Base-by-base conservation (phyloP, 2,888 invertebrate species). In the Rhingia campestris region DNA sequence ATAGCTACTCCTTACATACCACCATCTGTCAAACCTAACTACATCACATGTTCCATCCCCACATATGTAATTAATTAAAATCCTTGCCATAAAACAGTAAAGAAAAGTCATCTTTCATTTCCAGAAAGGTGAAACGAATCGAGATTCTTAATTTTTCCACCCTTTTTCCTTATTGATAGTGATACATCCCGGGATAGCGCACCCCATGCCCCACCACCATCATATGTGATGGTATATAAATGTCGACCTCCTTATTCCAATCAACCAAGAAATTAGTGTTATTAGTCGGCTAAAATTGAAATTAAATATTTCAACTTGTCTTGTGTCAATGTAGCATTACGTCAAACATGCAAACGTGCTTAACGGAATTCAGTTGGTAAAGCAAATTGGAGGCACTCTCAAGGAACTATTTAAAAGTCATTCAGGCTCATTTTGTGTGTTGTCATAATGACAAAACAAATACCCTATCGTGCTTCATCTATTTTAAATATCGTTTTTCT, bases 401-500 rank as follows among this genome's bases (percentile, higher is more conserved):
- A 51, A 47, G 49, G 39, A 74, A 79, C 84, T 84, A 84, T 80
- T 84, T 80, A 84, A 84, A 84, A 84, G 64, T 63, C 74, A 80
- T 75, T 84, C 70, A 73, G 53, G 51, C 56, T 69, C 58, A 61
- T 58, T 66, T 70, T 86, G 67, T 86, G 43, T 67, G 88, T 88
- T 89, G 88, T 88, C 90, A 89, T 90, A 90, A 90, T 91, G 90
- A 90, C 90, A 90, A 90, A 91, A 90, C 91, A 90, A 91, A 90
- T 90, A 90, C 80, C 72, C 59, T 58, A 69, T 75, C 66, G 66
- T 64, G 73, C 67, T 67, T 59, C 54, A 74, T 80, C 49, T 80
- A 69, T 67, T 84, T 79, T 74, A 69, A 79, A 84, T 74, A 70
- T 70, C 59, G 64, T 59, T 73, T 74, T 84, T 74, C 82, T 45